Base-by-base conservation (phyloP, 2,797 vertebrate species). In the Enoplosus armatus region DNA sequence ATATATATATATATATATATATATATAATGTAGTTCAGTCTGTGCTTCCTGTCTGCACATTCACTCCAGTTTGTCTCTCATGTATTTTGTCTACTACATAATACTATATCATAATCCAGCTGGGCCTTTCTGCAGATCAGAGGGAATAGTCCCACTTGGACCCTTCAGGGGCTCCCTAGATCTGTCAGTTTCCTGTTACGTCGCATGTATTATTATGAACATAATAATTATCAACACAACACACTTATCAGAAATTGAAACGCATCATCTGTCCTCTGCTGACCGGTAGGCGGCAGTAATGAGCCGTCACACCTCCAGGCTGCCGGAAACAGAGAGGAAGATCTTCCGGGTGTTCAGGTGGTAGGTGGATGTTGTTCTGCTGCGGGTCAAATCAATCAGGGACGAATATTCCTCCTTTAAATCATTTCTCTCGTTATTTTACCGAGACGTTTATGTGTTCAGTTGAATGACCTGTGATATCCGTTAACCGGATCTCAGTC, bases 341-440 rank as follows among this genome's bases (percentile, higher is more conserved):
- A 29, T 18, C 65, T 87, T 90, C 87, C 87, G 74, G 84, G 60
- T 60, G 41, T 0, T 15, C 48, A 65, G 75, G 33, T 81, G 61
- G 24, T 67, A 60, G 67, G 26, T 76, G 24, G 33, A 16, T 85
- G 85, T 78, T 80, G 71, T 78, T 70, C 59, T 78, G 56, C 45
- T 62, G 45, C 27, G 33, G 85, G 74, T 89, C 80, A 79, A 73
- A 62, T 58, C 9, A 1, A 45, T 33, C 60, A 24, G 50, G 16
- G 58, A 45, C 71, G 4, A 39, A 26, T 20, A 5, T 54, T 48
- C 18, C 22, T 54, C 11, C 10, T 4, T 35, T 73, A 11, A 48
- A 35, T 4, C 1, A 4, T 65, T 35, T 4, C 15, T 39, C 5
- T 11, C 24, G 71, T n/a, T 24, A 6, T 10, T 67, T 7, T 2